phyloP scores from a whole-genome alignment of 2,888 invertebrate species.

The Phasia obesa region DNA sequence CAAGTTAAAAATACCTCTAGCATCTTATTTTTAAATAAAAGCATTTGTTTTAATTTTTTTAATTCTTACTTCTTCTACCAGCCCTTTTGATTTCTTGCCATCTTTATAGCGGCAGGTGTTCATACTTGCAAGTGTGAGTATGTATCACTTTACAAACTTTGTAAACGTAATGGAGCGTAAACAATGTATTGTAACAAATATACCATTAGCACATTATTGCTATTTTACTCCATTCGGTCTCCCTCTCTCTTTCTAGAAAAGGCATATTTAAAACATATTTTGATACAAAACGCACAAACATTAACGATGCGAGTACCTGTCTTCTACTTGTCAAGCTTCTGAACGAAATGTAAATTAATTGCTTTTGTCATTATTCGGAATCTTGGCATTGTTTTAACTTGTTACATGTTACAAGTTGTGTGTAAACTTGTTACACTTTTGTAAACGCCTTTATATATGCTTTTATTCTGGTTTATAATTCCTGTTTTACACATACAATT shows the following conservation, averaged over 20 bases:
- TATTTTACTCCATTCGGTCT: background rate
- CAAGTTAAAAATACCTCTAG: too few relatives aligned
- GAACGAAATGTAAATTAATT: conserved; percentile 79
- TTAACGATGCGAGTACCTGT: conserved; percentile 60
- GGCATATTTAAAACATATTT: conserved; percentile 19
- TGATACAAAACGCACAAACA: background rate
- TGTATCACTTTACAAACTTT: conserved; percentile 73
- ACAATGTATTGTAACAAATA: conserved; percentile 11
- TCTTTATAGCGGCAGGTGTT: background rate
- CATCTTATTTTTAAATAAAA: too few relatives aligned
- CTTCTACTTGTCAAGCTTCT: conserved; percentile 60
- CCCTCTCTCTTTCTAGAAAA: background rate
- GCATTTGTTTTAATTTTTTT: too few relatives aligned
- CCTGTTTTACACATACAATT: conserved; percentile 1
- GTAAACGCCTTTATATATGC: background rate
- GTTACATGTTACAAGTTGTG: conserved; percentile 63
- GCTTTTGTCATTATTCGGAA: conserved; percentile 82
- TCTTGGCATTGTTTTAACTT: conserved; percentile 79
- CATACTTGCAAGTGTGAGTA: background rate
- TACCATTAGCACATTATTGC: background rate
- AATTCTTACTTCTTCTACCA: too few relatives aligned
- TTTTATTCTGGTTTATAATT: background rate
- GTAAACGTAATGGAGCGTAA: conserved; percentile 77
- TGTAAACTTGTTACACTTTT: conserved; percentile 33
- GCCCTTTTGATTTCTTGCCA: too few relatives aligned